Conservation (phyloP, 2,797 vertebrate species). For the Lophius americanus region DNA sequence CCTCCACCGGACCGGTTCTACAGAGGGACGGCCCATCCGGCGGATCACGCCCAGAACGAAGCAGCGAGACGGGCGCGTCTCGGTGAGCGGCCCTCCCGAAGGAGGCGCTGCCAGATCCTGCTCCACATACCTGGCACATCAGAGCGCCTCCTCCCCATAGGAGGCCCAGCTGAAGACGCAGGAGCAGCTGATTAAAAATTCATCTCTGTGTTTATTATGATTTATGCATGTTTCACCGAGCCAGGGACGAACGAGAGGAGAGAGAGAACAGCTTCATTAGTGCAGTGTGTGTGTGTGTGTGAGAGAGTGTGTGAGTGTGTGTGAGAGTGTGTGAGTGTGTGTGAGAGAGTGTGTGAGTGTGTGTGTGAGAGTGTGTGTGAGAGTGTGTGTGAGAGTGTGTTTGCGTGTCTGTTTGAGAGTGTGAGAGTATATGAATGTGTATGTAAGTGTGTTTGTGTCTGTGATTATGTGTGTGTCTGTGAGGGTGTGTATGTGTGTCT, state of each 20-base stretch:
- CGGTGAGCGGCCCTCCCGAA: slow-evolving; percentile 54
- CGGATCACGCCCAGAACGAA: slow-evolving; percentile 43
- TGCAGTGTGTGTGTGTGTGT: slow-evolving; percentile 63
- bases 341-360: slow-evolving; percentile 35
- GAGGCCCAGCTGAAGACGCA: slow-evolving; percentile 66
- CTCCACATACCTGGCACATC: slow-evolving; percentile 68
- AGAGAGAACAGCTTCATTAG: slow-evolving; percentile 80
- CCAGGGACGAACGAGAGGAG: slow-evolving; percentile 63
- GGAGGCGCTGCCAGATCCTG: slow-evolving; percentile 63
- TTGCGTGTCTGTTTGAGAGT: no score
- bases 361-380: no score
- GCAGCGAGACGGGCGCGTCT: slow-evolving; percentile 60
- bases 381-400: no score
- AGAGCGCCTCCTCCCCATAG: slow-evolving; percentile 53
- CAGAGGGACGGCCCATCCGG: slow-evolving; percentile 44
- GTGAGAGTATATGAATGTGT: no score
- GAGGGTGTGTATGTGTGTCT: no score
- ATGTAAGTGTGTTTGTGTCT: no score
- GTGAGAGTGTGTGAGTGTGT: slow-evolving; percentile 17
- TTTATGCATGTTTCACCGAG: slow-evolving; percentile 81
- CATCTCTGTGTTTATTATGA: slow-evolving; percentile 81
- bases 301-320: slow-evolving; percentile 24
- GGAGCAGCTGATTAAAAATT: slow-evolving; percentile 80
- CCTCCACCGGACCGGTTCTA: slow-evolving; percentile 12
- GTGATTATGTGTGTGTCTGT: no score